A percentile compares a stretch with the other conserved stretches of the same genome.
Evolutionary conservation across 2,113 vertebrate species (phyloP).

Genomic region (Melanocharis versteri): DNA sequence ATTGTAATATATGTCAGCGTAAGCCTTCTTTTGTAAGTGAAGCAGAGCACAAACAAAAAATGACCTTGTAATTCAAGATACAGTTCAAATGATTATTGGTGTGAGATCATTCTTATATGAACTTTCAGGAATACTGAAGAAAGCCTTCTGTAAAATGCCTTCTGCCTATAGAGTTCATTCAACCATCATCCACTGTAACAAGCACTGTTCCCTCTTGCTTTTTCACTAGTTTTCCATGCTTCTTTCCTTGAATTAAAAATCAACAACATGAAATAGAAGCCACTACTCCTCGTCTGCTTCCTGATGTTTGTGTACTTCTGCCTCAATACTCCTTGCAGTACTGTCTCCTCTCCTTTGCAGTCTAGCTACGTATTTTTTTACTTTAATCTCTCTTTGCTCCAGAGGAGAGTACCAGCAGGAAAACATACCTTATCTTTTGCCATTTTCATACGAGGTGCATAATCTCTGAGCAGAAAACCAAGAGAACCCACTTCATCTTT

Average conservation of each 20-base stretch:
- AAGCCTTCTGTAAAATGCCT: neutral
- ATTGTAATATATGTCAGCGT: neutral
- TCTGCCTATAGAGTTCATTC: neutral
- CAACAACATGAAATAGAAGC: neutral
- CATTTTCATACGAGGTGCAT: constrained; percentile 67
- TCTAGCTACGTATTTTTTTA: neutral
- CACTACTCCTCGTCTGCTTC: neutral
- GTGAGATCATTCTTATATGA: neutral
- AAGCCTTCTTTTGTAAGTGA: neutral
- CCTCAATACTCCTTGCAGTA: neutral
- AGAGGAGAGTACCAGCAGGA: neutral
- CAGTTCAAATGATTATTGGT: neutral
- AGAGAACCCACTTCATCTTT: constrained; percentile 78
- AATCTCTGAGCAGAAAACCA: constrained; percentile 78
- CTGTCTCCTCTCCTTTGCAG: neutral
- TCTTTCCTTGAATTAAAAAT: neutral
- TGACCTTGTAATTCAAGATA: neutral
- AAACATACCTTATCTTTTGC: constrained; percentile 77
- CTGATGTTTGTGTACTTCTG: neutral
- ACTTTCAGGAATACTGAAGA: neutral
- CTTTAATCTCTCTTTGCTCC: neutral
- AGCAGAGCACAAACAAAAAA: neutral
- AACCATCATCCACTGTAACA: neutral
- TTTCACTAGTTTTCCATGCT: neutral
- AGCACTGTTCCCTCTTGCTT: neutral